Percentiles rank a stretch among this genome's conserved stretches.
These are phyloP conservation scores for Brachionus manjavacas DNA, from an alignment of 1,140 invertebrate species.

Conservation along the genomic window DNA sequence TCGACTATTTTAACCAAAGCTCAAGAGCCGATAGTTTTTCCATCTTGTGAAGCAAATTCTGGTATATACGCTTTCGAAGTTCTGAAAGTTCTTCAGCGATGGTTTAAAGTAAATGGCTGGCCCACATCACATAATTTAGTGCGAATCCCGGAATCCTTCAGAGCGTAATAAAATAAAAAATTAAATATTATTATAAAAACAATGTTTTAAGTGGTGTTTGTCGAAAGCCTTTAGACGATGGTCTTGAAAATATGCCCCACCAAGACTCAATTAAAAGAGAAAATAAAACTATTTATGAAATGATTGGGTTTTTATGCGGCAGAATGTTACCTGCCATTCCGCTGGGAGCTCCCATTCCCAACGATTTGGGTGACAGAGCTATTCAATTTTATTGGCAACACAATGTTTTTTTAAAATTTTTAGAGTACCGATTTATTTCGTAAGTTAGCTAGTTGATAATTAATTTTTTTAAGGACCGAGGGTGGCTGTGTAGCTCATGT, in stretches of 20 bases:
- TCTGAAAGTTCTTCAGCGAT: slow-evolving; percentile 6
- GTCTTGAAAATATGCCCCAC: slow-evolving; percentile 34
- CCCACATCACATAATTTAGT: slow-evolving; percentile 8
- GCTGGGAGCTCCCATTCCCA: slow-evolving; percentile 50
- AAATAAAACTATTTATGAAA: slow-evolving; percentile 52
- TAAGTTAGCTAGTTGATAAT: background rate
- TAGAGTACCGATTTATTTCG: slow-evolving; percentile 48
- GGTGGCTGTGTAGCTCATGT: slow-evolving; percentile 54
- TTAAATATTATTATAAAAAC: background rate
- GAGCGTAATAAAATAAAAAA: background rate
- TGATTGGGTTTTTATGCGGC: slow-evolving; percentile 54
- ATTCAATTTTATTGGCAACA: slow-evolving; percentile 57
- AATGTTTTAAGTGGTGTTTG: background rate
- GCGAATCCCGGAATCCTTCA: slow-evolving; percentile 24
- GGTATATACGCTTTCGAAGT: slow-evolving; percentile 17
- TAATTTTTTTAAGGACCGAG: slow-evolving; percentile 49
- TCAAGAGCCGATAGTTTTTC: slow-evolving; percentile 31
- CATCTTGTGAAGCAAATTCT: slow-evolving; percentile 8
- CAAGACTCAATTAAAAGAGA: slow-evolving; percentile 39
- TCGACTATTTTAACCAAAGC: slow-evolving; percentile 15
- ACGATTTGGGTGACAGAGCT: slow-evolving; percentile 52
- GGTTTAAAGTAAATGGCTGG: slow-evolving; percentile 33
- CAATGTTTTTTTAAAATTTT: slow-evolving; percentile 55
- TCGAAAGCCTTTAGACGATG: slow-evolving; percentile 19
- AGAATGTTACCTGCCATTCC: slow-evolving; percentile 53